A percentile compares a stretch with the other conserved stretches of the same genome.
Evolutionary conservation across 2,797 vertebrate genomes (phyloP).

Genomic region (Toxotes lorentzi): DNA sequence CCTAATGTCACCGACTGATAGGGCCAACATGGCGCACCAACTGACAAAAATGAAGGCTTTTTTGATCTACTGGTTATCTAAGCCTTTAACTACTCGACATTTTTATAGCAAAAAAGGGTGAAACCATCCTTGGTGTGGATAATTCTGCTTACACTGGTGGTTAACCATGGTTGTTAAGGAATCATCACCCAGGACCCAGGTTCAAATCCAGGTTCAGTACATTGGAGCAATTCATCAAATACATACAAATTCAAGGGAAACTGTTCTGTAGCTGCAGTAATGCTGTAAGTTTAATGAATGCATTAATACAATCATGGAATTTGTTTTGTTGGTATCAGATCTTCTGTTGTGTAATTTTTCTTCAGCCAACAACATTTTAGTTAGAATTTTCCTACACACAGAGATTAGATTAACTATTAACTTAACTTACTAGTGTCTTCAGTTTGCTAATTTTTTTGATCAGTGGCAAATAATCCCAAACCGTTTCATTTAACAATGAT

Average conservation of each 20-base stretch:
- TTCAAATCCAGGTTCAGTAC: neutral
- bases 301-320: too few relatives aligned
- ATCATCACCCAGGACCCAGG: neutral
- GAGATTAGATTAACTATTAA: too few relatives aligned
- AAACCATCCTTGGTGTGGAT: neutral
- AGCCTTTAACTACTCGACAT: neutral
- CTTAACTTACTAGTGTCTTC: neutral
- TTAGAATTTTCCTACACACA: neutral
- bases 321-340: neutral
- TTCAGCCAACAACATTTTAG: neutral
- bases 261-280: neutral
- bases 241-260: neutral
- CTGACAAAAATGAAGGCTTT: neutral
- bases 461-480: neutral
- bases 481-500: neutral
- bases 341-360: neutral
- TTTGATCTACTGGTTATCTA: slow-evolving; percentile 6
- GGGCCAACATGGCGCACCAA: neutral
- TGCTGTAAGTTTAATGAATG: too few relatives aligned
- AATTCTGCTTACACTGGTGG: neutral
- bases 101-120: neutral
- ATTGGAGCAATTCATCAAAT: slow-evolving; percentile 1
- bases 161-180: neutral
- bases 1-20: slow-evolving; percentile 27
- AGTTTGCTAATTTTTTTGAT: neutral